Evolutionary conservation across 2,888 invertebrate species (phyloP).

Genomic region (Plusia festucae): DNA sequence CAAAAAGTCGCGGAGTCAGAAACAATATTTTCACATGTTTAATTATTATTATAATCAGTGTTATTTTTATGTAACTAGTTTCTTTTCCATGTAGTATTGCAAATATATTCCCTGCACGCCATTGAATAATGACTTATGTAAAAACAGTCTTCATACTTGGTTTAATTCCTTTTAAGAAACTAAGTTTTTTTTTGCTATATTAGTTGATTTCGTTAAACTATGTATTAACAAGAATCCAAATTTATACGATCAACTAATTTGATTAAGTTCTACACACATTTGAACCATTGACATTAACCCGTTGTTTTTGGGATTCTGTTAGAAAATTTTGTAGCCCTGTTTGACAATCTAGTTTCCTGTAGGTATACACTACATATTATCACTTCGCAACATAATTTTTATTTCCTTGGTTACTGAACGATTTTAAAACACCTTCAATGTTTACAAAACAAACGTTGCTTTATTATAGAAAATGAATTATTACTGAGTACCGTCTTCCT

Average conservation of each 20-base stretch:
- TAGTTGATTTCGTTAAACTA: too few relatives aligned
- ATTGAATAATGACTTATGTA: background rate
- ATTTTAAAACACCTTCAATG: background rate
- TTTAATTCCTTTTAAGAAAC: too few relatives aligned
- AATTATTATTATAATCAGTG: too few relatives aligned
- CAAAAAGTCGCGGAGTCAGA: background rate
- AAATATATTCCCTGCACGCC: background rate
- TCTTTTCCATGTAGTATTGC: background rate
- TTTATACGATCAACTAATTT: too few relatives aligned
- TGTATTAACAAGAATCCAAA: too few relatives aligned
- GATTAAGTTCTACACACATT: too few relatives aligned
- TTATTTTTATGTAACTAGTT: too few relatives aligned
- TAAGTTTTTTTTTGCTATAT: too few relatives aligned
- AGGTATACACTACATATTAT: background rate
- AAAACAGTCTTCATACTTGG: too few relatives aligned
- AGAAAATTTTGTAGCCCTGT: too few relatives aligned
- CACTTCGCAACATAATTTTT: background rate
- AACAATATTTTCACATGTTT: background rate
- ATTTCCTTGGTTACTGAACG: background rate
- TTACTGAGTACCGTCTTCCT: conserved; percentile 22
- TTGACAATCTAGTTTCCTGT: too few relatives aligned
- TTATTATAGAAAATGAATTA: background rate
- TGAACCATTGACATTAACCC: background rate
- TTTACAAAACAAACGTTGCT: background rate
- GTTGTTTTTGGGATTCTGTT: too few relatives aligned